Conservation (phyloP, 2,888 invertebrate species). For the Philaethria dido region DNA sequence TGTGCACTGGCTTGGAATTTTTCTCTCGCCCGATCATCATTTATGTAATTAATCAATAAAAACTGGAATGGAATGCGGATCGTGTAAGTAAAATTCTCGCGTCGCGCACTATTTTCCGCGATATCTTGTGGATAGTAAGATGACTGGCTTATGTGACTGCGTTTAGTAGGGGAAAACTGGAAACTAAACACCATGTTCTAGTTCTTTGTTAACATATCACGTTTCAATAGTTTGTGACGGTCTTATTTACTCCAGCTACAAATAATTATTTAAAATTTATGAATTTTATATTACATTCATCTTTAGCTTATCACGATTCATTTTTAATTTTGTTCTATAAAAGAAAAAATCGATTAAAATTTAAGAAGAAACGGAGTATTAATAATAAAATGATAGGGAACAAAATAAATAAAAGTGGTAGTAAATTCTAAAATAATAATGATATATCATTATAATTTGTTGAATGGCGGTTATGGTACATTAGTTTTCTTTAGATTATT, state of each 20-base stretch:
- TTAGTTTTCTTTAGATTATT: slow-evolving; percentile 1
- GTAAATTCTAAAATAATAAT: slow-evolving; percentile 8
- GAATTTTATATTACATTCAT: neutral
- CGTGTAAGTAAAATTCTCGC: slow-evolving; percentile 67
- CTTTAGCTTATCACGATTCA: too few relatives aligned
- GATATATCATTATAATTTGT: neutral
- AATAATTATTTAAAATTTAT: neutral
- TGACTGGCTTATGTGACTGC: slow-evolving; percentile 63
- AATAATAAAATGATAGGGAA: neutral
- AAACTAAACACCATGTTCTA: slow-evolving; percentile 50
- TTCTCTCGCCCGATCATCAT: slow-evolving; percentile 46
- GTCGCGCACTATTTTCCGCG: slow-evolving; percentile 80
- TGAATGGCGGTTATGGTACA: slow-evolving; percentile 3
- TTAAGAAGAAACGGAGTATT: neutral
- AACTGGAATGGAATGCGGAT: slow-evolving; percentile 78
- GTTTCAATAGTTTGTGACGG: slow-evolving; percentile 3
- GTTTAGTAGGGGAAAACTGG: slow-evolving; percentile 69
- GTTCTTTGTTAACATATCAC: slow-evolving; percentile 28
- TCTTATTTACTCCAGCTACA: neutral
- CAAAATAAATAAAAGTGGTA: neutral
- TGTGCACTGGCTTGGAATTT: slow-evolving; percentile 45
- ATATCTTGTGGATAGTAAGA: slow-evolving; percentile 65
- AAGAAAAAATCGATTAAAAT: too few relatives aligned
- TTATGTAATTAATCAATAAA: slow-evolving; percentile 65
- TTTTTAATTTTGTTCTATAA: too few relatives aligned